Conservation (phyloP, 2,797 vertebrate species). For the Falco novaeseelandiae region DNA sequence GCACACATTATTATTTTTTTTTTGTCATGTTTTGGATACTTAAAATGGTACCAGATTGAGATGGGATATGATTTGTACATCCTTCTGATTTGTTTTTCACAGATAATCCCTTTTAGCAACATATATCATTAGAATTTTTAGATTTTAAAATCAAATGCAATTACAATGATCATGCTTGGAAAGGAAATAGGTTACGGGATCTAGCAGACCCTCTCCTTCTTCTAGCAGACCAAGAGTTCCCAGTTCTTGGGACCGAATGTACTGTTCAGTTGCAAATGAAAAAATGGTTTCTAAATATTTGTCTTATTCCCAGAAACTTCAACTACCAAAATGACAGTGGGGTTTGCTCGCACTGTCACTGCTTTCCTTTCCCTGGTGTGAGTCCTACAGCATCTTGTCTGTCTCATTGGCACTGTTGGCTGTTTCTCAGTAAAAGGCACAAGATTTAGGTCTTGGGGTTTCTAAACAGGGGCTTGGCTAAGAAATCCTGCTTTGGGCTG, state of each 20-base stretch:
- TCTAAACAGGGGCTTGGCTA: neutral
- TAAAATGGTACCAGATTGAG: neutral
- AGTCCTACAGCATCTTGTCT: neutral
- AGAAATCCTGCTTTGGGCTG: neutral
- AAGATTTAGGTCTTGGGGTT: neutral
- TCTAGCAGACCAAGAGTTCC: neutral
- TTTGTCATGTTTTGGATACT: neutral
- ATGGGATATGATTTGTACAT: rapidly evolving
- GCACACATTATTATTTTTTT: neutral
- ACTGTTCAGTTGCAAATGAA: neutral
- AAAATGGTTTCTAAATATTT: neutral
- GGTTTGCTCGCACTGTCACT: neutral
- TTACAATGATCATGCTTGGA: neutral
- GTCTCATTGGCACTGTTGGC: neutral
- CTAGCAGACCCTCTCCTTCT: neutral
- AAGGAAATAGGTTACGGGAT: neutral
- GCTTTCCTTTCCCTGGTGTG: neutral
- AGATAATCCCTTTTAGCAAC: neutral
- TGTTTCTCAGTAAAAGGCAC: neutral
- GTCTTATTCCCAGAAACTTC: neutral
- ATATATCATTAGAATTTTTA: rapidly evolving
- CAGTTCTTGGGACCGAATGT: neutral
- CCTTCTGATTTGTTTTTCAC: neutral
- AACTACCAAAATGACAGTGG: neutral
- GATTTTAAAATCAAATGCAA: neutral